A percentile compares a stretch with the other conserved stretches of the same genome.
phyloP scores from a whole-genome alignment of 2,888 invertebrate genomes.

The Nezara viridula region DNA sequence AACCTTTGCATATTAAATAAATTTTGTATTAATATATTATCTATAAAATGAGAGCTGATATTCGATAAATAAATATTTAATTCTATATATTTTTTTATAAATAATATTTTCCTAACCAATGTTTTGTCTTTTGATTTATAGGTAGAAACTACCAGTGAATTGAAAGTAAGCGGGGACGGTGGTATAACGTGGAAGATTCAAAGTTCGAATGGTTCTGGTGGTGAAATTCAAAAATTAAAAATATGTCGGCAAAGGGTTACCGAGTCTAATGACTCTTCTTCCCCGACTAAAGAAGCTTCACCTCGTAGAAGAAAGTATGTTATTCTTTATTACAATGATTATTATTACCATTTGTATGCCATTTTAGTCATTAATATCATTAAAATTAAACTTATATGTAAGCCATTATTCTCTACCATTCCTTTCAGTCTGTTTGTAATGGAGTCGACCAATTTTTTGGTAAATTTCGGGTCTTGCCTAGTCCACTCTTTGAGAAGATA shows the following conservation, averaged over 20 bases:
- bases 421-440: too few relatives aligned
- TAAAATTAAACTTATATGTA: too few relatives aligned
- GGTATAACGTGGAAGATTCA: conserved; percentile 71
- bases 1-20: too few relatives aligned
- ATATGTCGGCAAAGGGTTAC: conserved; percentile 66
- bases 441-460: too few relatives aligned
- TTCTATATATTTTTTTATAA: background rate
- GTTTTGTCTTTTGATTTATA: conserved; percentile 25
- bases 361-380: background rate
- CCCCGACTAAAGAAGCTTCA: conserved; percentile 64
- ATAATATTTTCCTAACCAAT: background rate
- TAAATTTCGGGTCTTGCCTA: too few relatives aligned
- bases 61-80: background rate
- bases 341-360: conserved; percentile 46
- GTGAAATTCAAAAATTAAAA: conserved; percentile 67
- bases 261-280: conserved; percentile 65
- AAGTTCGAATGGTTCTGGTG: conserved; percentile 69
- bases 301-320: conserved; percentile 64
- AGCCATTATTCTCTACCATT: too few relatives aligned
- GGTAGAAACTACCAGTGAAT: conserved; percentile 50
- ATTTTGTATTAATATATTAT: too few relatives aligned
- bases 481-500: too few relatives aligned
- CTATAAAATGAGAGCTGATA: too few relatives aligned
- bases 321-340: conserved; percentile 7
- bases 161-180: conserved; percentile 66